Evolutionary conservation across 2,797 vertebrate species (phyloP), one percentile per base, ranked within the genome.

Genomic region (Lepidocolaptes lacrymiger): DNA sequence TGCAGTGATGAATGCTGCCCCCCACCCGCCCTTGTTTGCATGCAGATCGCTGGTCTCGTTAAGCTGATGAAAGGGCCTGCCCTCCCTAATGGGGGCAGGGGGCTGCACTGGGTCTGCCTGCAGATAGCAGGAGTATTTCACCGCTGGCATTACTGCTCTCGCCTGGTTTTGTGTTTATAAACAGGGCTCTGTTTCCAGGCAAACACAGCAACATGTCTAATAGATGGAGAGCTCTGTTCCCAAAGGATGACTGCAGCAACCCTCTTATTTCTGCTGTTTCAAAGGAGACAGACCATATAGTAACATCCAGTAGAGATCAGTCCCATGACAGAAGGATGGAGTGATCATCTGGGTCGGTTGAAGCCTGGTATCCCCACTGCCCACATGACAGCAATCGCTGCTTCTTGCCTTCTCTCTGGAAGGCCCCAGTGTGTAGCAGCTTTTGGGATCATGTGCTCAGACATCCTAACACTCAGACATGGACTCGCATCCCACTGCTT

Each of bases 41-140:
- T 97, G 96, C 94, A 97, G 94, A 97, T 96, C 51, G 5, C 67
- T 32, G 75, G 86, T 77, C 96, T 98, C 85, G 11, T 97, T 97
- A 96, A 85, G 94, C 95, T 96, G 96, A 97, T 5, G 91, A 96
- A 97, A 96, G 91, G 77, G 85, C 17, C 72, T 93, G 76, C 69
- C 75, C 82, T 94, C 82, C 58, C 85, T 54, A 9, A 67, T 26
- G 62, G 87, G 80, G 84, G 39, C 76, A 82, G 43, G 85, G 81
- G 88, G 84, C 78, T 92, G 66, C 59, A 6, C n/a, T 61, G 61
- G 24, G 79, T 44, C 82, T 94, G 89, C 34, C 75, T 41, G 52
- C 61, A 3, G 75, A 30, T 8, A 89, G 75, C 89, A 73, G 36
- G 67, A 86, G 88, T 66, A 63, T 92, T 56, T 92, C 76, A 66